Percentiles rank a stretch among this genome's conserved stretches.
Evolutionary conservation across 2,797 vertebrate genomes (phyloP).

Genomic region (Pristis pectinata): DNA sequence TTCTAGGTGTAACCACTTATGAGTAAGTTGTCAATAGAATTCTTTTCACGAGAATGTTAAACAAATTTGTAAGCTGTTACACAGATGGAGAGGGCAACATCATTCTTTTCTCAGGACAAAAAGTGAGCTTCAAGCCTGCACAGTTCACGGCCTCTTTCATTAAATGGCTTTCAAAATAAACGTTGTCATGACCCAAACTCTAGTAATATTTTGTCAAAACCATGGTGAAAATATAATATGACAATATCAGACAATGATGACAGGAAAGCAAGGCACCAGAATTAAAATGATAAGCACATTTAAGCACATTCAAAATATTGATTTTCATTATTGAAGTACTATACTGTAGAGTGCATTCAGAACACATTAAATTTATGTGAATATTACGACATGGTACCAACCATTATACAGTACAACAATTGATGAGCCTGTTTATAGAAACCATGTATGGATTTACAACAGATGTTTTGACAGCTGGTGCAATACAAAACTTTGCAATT

Average conservation of each 20-base stretch:
- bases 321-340: not conserved
- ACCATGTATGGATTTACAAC: not conserved
- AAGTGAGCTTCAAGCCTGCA: not conserved
- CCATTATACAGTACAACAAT: not conserved
- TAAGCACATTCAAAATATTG: not conserved
- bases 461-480: slow-evolving; percentile 28
- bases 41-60: not conserved
- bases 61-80: slow-evolving; percentile 8
- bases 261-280: not conserved
- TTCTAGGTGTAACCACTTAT: not conserved
- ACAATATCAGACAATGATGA: not conserved
- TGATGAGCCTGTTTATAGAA: not conserved
- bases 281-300: not conserved
- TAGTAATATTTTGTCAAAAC: not conserved
- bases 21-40: not conserved
- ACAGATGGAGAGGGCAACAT: not conserved
- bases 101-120: not conserved
- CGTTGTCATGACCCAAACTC: not conserved
- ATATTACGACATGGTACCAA: not conserved
- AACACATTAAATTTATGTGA: not conserved
- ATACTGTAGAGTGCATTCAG: not conserved
- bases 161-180: not conserved
- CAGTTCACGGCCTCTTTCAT: not conserved
- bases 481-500: not conserved
- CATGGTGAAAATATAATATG: not conserved